Evolutionary conservation across 2,113 vertebrate species (phyloP).

Genomic region (Cacatua alba): DNA sequence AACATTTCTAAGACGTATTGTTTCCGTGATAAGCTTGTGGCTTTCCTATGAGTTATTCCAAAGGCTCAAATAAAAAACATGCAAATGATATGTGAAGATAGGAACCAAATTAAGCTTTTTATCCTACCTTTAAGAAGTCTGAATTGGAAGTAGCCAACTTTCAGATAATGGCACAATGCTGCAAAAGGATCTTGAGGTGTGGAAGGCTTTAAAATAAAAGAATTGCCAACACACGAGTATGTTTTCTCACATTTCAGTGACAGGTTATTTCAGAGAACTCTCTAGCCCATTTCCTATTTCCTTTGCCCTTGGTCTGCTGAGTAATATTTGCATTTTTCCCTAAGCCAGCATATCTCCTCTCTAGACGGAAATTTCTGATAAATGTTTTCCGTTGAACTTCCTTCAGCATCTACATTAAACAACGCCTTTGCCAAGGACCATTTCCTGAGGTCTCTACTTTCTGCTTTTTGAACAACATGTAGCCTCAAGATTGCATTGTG

Average conservation of each 20-base stretch:
- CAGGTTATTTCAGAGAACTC: slow-evolving; percentile 50
- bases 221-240: neutral
- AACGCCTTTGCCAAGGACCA: slow-evolving; percentile 28
- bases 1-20: neutral
- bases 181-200: neutral
- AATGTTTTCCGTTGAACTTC: slow-evolving; percentile 62
- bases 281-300: slow-evolving; percentile 62
- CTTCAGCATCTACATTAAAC: slow-evolving; percentile 43
- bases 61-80: slow-evolving; percentile 32
- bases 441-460: slow-evolving; percentile 60
- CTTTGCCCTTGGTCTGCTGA: slow-evolving; percentile 62
- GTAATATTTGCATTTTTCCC: slow-evolving; percentile 68
- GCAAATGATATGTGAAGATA: neutral
- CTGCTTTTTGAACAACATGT: neutral
- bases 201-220: neutral
- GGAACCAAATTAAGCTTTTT: slow-evolving; percentile 15
- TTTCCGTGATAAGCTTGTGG: neutral
- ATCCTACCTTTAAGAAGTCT: slow-evolving; percentile 30
- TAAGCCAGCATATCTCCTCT: slow-evolving; percentile 9
- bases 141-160: neutral
- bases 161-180: neutral
- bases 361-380: slow-evolving; percentile 59
- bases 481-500: neutral
- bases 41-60: slow-evolving; percentile 43
- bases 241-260: slow-evolving; percentile 52